A percentile compares a stretch with the other conserved stretches of the same genome.
Conservation (phyloP, 2,797 vertebrate genomes). For the Hozukius guyotensis region DNA sequence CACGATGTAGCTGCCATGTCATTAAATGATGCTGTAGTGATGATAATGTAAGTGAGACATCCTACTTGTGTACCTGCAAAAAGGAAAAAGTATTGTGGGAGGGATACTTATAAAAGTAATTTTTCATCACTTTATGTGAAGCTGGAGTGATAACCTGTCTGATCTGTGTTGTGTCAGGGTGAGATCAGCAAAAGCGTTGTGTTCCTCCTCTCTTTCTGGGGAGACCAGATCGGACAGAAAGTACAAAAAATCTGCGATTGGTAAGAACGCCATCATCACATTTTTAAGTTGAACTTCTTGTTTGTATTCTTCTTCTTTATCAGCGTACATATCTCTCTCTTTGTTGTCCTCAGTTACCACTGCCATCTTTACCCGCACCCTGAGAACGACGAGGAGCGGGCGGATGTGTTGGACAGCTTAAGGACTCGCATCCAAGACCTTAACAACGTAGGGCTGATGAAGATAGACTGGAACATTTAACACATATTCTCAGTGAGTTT, state of each 20-base stretch:
- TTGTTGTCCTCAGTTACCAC: slow-evolving; percentile 86
- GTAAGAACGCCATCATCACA: slow-evolving; percentile 75
- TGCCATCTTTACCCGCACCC: slow-evolving; percentile 97
- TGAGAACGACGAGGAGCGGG: slow-evolving; percentile 88
- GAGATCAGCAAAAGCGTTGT: slow-evolving; percentile 92
- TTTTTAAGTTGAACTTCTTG: background rate
- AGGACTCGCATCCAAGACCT: slow-evolving; percentile 94
- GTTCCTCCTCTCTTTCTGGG: slow-evolving; percentile 98
- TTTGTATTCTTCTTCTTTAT: background rate
- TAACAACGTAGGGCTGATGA: slow-evolving; percentile 84
- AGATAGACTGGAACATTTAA: slow-evolving; percentile 36
- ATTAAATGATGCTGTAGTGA: background rate
- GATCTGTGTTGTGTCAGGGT: slow-evolving; percentile 82
- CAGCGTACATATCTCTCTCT: background rate
- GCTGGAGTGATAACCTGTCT: background rate
- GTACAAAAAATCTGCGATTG: slow-evolving; percentile 99
- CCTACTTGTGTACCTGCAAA: background rate
- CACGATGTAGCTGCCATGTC: background rate
- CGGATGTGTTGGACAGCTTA: slow-evolving; percentile 89
- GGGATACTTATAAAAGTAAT: background rate
- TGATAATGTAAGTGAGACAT: background rate
- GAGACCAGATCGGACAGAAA: slow-evolving; percentile 97
- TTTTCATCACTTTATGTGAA: background rate
- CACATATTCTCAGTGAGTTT: background rate
- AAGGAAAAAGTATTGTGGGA: background rate